Conservation (phyloP, 2,797 vertebrate species). For the Xenentodon cancila region DNA sequence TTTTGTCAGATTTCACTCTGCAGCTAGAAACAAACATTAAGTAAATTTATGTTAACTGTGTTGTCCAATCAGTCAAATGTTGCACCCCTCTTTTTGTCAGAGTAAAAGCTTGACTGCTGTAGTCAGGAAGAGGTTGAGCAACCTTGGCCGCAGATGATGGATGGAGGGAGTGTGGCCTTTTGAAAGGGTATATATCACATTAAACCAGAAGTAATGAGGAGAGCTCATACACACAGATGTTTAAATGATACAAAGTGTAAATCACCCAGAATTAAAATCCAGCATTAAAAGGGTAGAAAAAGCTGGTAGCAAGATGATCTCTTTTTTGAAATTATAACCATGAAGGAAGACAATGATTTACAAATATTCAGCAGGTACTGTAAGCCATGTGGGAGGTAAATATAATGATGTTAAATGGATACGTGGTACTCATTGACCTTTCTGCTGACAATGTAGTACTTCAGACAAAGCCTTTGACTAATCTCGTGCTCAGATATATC, state of each 20-base stretch:
- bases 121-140: conserved; percentile 76
- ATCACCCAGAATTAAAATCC: conserved; percentile 54
- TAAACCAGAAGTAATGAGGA: conserved; percentile 84
- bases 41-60: conserved; percentile 27
- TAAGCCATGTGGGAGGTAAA: conserved; percentile 35
- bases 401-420: conserved; percentile 65
- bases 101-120: conserved; percentile 68
- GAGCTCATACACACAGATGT: conserved; percentile 76
- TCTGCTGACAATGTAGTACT: conserved; percentile 63
- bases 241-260: conserved; percentile 75
- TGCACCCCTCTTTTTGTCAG: conserved; percentile 35
- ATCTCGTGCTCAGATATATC: conserved; percentile 64
- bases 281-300: conserved; percentile 15
- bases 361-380: conserved; percentile 23
- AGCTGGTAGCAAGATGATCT: conserved; percentile 10
- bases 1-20: conserved; percentile 24
- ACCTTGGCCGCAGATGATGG: conserved; percentile 77
- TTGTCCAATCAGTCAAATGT: conserved; percentile 52
- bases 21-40: conserved; percentile 23
- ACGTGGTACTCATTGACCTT: conserved; percentile 55
- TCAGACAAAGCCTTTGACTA: conserved; percentile 69
- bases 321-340: conserved; percentile 33
- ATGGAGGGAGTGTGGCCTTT: conserved; percentile 80
- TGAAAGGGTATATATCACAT: conserved; percentile 84
- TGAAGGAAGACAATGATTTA: conserved; percentile 7